Conservation (phyloP, 2,797 vertebrate genomes). For the Pristis pectinata region DNA sequence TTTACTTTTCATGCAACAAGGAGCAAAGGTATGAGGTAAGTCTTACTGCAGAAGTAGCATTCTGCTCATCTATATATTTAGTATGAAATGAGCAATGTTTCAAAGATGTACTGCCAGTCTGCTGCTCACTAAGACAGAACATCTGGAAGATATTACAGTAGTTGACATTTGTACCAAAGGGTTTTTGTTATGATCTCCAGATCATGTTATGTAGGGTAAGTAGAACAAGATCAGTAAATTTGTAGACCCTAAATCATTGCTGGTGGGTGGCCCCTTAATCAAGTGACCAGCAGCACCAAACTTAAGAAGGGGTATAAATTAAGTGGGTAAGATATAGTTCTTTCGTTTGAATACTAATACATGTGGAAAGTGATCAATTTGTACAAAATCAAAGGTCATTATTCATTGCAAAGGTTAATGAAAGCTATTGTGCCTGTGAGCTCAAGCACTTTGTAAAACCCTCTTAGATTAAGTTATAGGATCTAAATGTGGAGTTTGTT, state of each 20-base stretch:
- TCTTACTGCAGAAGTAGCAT: neutral
- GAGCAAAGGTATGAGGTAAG: neutral
- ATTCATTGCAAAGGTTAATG: neutral
- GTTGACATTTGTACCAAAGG: neutral
- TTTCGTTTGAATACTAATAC: neutral
- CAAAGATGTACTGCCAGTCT: neutral
- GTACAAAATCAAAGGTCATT: neutral
- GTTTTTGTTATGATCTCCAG: neutral
- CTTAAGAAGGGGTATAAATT: neutral
- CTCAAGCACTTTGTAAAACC: neutral
- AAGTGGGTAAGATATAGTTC: neutral
- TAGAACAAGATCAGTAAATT: neutral
- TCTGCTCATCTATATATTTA: neutral
- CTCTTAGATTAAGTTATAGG: neutral
- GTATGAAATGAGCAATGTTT: neutral
- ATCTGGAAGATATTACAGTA: neutral
- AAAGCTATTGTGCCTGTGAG: neutral
- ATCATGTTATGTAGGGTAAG: neutral
- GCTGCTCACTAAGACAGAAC: neutral
- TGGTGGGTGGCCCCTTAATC: neutral
- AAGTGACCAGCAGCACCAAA: neutral
- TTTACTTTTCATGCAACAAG: neutral
- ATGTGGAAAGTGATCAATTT: neutral
- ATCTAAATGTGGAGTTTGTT: neutral
- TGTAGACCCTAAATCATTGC: neutral